A percentile compares a stretch with the other conserved stretches of the same genome.
These are phyloP conservation scores for Arbacia lixula DNA, from an alignment of 53 echinoderm and acorn worm genomes.

Conservation along the genomic window DNA sequence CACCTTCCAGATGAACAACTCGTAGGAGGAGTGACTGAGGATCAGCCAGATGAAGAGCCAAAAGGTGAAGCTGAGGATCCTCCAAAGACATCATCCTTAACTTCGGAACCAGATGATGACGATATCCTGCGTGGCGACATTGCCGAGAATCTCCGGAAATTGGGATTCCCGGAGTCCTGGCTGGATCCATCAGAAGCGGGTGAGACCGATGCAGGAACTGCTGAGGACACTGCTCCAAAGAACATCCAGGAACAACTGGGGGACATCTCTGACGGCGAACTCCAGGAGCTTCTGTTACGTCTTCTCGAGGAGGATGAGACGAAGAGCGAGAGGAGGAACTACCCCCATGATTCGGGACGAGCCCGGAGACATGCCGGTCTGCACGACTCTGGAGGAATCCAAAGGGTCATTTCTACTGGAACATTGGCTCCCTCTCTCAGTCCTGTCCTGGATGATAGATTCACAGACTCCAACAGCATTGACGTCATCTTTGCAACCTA, in stretches of 20 bases:
- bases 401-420: constrained; percentile 86
- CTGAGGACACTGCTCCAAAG: neutral
- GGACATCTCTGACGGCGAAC: neutral
- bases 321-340: neutral
- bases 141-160: neutral
- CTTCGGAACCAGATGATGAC: constrained; percentile 1
- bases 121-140: constrained; percentile 4
- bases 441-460: constrained; percentile 28
- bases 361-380: constrained; percentile 72
- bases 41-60: neutral
- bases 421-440: constrained; percentile 75
- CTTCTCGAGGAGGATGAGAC: neutral
- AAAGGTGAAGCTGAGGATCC: neutral
- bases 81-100: neutral
- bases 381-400: constrained; percentile 90
- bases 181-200: neutral
- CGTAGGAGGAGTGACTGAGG: neutral
- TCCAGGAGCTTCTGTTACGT: neutral
- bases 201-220: neutral
- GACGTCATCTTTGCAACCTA: constrained; percentile 91
- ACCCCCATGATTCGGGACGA: neutral
- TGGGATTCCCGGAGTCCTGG: constrained; percentile 44
- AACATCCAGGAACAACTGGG: neutral
- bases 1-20: neutral
- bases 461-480: constrained; percentile 68